Evolutionary conservation across 2,113 vertebrate genomes (phyloP), one percentile per base, ranked within the genome.

Genomic region (Rousettus leschenaultii): DNA sequence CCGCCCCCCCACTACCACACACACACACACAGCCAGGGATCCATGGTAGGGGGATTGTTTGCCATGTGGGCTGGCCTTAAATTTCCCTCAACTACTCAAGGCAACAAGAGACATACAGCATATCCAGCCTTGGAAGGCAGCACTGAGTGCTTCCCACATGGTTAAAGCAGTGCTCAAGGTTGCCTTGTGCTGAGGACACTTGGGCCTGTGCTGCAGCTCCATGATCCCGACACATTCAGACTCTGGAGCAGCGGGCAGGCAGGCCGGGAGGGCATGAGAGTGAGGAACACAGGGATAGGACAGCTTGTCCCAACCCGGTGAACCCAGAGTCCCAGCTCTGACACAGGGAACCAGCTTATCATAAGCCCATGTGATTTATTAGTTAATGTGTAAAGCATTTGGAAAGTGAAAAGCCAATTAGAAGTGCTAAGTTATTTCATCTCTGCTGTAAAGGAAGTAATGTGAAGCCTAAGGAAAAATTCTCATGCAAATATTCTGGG

Each of bases 321-420:
- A 94, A 89, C 78, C 74, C 57, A n/a, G 33, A 22, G 68, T 86
- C 80, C 86, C 33, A 43, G 70, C 59, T 35, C 43, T 51, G 43
- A 28, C 24, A 19, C 45, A 87, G 48, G 43, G 51, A 51, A 57
- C 79, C 28, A 18, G 79, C 65, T 95, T 95, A 89, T 94, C 83
- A 68, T 22, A 35, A 73, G 82, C 73, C 86, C 86, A 70, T 87
- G 91, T 91, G 96, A 85, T 82, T 94, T 95, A 95, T 90, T 88
- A 93, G 96, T 97, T 95, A 97, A 97, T 89, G 96, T 89, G 96
- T 82, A 82, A 93, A 95, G 86, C 87, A 91, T 85, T 85, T 91
- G 95, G 51, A 86, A 95, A 95, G 66, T 68, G 89, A 90, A 94
- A 97, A 85, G 89, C 77, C 89, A 97, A 91, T 94, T 94, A 95